These are phyloP conservation scores for Hyles lineata DNA, from an alignment of 2,888 invertebrate genomes.

Conservation along the genomic window DNA sequence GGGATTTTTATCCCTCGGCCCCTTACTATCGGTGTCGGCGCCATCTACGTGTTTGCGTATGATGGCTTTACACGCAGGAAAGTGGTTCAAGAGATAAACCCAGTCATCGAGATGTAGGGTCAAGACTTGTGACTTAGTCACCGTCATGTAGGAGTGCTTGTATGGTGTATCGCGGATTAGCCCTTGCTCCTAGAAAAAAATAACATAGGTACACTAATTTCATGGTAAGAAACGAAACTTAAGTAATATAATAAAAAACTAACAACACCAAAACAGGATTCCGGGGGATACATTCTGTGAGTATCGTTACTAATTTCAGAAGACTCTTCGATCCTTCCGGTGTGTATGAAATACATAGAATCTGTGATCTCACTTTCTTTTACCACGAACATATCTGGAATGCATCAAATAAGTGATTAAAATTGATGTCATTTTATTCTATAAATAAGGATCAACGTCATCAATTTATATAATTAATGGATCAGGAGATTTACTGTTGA, in stretches of 20 bases:
- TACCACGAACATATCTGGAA: conserved; percentile 68
- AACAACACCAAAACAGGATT: conserved; percentile 67
- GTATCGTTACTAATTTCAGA: conserved; percentile 40
- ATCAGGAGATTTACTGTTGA: too few relatives aligned
- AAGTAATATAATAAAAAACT: conserved; percentile 33
- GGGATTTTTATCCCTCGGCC: neutral
- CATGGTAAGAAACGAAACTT: neutral
- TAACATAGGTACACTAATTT: neutral
- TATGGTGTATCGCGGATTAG: conserved; percentile 58
- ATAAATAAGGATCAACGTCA: neutral
- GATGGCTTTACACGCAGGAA: conserved; percentile 57
- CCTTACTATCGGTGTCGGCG: conserved; percentile 15
- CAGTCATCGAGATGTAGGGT: conserved; percentile 64
- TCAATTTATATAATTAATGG: neutral
- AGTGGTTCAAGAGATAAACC: conserved; percentile 66
- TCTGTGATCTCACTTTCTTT: conserved; percentile 70
- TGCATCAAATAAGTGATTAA: conserved; percentile 8
- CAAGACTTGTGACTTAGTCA: conserved; percentile 63
- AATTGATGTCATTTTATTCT: neutral
- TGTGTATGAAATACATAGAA: conserved; percentile 72
- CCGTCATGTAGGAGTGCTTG: conserved; percentile 61
- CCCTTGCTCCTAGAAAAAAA: conserved; percentile 62
- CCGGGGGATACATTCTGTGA: conserved; percentile 49
- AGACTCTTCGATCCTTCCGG: conserved; percentile 59
- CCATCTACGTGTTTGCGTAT: conserved; percentile 52